Percentiles rank a stretch among this genome's conserved stretches.
Conservation (phyloP, 2,113 vertebrate genomes). For the pig (Sus scrofa) region DNA sequence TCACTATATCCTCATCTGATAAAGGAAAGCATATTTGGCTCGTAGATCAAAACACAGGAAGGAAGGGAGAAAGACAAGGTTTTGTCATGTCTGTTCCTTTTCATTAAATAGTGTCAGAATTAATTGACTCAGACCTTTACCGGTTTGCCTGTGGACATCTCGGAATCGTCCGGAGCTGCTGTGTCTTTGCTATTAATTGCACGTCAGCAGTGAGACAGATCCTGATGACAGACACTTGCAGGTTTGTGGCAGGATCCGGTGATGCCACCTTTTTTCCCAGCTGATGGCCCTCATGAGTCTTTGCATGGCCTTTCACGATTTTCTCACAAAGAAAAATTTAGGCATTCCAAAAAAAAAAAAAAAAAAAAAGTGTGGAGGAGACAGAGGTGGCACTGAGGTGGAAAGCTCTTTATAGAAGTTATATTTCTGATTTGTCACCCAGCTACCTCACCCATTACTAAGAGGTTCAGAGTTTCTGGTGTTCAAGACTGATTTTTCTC, state of each 20-base stretch:
- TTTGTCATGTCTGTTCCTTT: not conserved
- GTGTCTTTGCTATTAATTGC: not conserved
- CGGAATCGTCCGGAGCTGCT: not conserved
- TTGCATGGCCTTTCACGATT: constrained; percentile 16
- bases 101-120: not conserved
- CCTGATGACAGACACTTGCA: not conserved
- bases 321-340: constrained; percentile 63
- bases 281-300: constrained; percentile 39
- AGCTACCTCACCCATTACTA: not conserved
- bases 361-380: constrained; percentile 51
- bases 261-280: constrained; percentile 29
- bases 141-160: not conserved
- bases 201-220: not conserved
- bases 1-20: not conserved
- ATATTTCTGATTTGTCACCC: not conserved
- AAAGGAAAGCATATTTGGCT: constrained; percentile 12
- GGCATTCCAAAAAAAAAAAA: not conserved
- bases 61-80: not conserved
- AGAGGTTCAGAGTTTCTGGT: constrained; percentile 1
- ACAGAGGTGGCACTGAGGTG: not conserved
- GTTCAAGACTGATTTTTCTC: constrained; percentile 26
- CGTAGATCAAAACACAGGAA: not conserved
- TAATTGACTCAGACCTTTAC: not conserved
- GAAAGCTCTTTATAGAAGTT: constrained; percentile 26
- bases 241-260: constrained; percentile 11